Evolutionary conservation across 1,140 invertebrate species (phyloP), one percentile per base, ranked within the genome.

Genomic region (Aricia agestis): DNA sequence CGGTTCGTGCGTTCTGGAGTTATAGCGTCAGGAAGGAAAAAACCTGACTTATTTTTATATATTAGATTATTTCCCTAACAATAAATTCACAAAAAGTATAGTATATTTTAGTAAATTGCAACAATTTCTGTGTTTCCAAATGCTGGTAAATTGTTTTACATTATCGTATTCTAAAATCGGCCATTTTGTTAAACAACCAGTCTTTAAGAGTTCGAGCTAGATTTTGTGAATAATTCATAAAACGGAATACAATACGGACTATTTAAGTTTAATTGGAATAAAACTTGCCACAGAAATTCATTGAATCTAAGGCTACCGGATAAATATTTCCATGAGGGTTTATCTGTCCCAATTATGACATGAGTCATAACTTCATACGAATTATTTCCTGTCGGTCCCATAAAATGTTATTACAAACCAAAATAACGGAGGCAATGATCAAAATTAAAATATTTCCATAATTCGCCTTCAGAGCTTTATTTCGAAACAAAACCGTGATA

Each of bases 381-480:
- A 25, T 63, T 63, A 63, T 63, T 63, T 63, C 3, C 11, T 19
- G 17, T 63, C 52, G 18, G 66, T 32, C 67, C 57, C 72, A 67
- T 67, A 67, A 41, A 63, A 68, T 17, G 67, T 69, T 70, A 74
- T 74, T 71, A 70, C 67, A 52, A 59, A 70, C 19, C 68, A 42
- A 45, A 45, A 67, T 67, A 67, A 67, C 72, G 18, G 58, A 59
- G 59, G 69, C 61, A 52, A 18, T 71, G 72, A 71, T 66, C 71
- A 71, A 76, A 75, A 78, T 80, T 77, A 81, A 77, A 79, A 81
- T 79, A 79, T 80, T 80, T 76, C 66, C 75, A 80, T 81, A 79
- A 77, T 78, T 76, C 72, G 72, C 66, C 74, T 63, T 63, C 57
- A 67, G 72, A 74, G 74, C 70, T 76, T 78, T 75, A 76, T 79